These are phyloP conservation scores for Echinarachnius parma DNA, from an alignment of 53 echinoderm and acorn worm genomes.

Conservation along the genomic window DNA sequence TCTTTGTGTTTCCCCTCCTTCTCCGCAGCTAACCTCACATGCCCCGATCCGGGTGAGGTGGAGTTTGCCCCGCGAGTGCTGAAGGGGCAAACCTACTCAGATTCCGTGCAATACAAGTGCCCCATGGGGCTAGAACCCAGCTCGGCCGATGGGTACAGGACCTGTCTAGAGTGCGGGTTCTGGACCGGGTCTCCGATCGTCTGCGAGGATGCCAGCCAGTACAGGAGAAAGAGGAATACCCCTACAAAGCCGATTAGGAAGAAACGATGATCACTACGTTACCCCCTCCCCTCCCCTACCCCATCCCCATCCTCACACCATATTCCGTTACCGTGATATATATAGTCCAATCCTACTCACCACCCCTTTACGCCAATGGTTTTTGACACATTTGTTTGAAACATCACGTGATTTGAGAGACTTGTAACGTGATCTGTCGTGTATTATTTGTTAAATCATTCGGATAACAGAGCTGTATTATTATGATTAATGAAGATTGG, in stretches of 20 bases:
- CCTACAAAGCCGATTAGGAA: not conserved
- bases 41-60: conserved; percentile 22
- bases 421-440: no score
- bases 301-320: not conserved
- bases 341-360: no score
- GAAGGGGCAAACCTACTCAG: not conserved
- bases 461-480: no score
- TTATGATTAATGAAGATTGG: no score
- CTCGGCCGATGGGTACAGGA: not conserved
- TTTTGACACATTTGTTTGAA: no score
- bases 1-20: not conserved
- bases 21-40: conserved; percentile 6
- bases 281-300: not conserved
- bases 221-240: conserved; percentile 5
- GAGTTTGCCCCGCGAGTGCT: not conserved
- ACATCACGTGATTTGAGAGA: no score
- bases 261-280: not conserved
- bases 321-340: not conserved
- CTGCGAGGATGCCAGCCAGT: not conserved
- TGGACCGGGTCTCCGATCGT: conserved; percentile 6
- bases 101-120: conserved; percentile 37
- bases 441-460: no score
- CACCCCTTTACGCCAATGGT: not conserved
- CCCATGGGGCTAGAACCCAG: not conserved
- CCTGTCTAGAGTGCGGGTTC: conserved; percentile 35